A percentile compares a stretch with the other conserved stretches of the same genome.
Conservation (phyloP, 1,140 invertebrate genomes). For the Antheraea mylitta region DNA sequence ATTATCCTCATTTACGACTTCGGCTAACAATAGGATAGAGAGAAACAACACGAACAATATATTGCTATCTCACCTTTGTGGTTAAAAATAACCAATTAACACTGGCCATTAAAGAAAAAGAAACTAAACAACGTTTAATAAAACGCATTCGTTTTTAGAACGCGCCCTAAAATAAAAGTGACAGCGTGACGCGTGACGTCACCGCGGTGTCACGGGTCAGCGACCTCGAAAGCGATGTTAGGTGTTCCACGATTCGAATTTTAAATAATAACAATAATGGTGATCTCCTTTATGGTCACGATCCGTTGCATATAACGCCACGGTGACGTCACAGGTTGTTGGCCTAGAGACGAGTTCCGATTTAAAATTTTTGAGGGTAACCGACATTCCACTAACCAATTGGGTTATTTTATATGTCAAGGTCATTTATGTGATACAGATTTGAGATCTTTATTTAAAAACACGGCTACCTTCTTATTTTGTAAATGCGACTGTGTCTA, state of each 20-base stretch:
- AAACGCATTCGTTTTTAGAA: conserved; percentile 36
- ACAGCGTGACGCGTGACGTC: conserved; percentile 42
- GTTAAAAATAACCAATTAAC: neutral
- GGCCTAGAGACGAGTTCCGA: neutral
- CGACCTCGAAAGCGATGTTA: conserved; percentile 6
- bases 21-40: neutral
- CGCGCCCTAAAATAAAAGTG: conserved; percentile 65
- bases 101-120: neutral
- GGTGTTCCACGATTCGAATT: too few relatives aligned
- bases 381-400: neutral
- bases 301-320: neutral
- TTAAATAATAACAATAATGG: too few relatives aligned
- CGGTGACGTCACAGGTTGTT: neutral
- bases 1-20: neutral
- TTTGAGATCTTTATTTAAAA: too few relatives aligned
- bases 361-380: conserved; percentile 5
- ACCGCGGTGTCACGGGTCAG: conserved; percentile 19
- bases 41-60: neutral
- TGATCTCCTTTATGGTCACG: too few relatives aligned
- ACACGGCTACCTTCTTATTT: too few relatives aligned
- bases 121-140: conserved; percentile 3
- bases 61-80: neutral
- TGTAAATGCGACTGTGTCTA: too few relatives aligned
- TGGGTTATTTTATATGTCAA: conserved; percentile 6
- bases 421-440: neutral